Base-by-base conservation (phyloP, 2,888 invertebrate genomes). In the Odontomyia ornata region DNA sequence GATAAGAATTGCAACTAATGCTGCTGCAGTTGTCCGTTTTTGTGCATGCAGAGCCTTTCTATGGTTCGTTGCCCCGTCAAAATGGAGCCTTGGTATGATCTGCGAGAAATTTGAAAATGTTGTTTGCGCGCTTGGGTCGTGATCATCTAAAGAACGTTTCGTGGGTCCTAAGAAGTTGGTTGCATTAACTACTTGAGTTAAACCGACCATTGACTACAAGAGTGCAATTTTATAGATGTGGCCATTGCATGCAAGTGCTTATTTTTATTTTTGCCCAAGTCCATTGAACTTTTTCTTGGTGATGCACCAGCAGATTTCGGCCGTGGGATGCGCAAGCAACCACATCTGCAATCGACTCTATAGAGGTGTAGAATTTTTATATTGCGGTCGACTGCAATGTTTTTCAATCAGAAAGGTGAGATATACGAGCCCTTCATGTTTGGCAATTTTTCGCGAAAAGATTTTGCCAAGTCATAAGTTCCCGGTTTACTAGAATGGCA, bases 51-150 rank as follows among this genome's bases (percentile, higher is more conserved):
- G 57, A 64, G 56, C 76, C 65, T 69, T 60, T 76, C 78, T 78
- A 78, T 78, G 78, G 78, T 78, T 78, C 78, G 76, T 72, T 78
- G 78, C 67, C 78, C 78, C 72, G 60, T 3, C 60, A 15, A 46
- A 52, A 52, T 18, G 15, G 13, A 21, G 65, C 13, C 25, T 23
- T 18, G 18, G 73, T 46, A 36, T 57, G 73, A 73, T 73, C 73
- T 57, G 30, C 27, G 60, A 57, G 23, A 30, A 73, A 60, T 73
- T 57, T 36, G 30, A 15, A 60, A 73, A 73, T 73, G 72, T 72
- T 72, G 73, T 25, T 57, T n/a, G 73, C 60, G 57, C 23, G 43
- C 18, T 15, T 60, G 57, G 73, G 60, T 73, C 73, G 36, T 73
- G 73, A 71, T 71, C 47, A 73, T 73, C 73, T 73, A 9, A 73